phyloP scores from a whole-genome alignment of 2,888 invertebrate genomes.

The Rosalia funebris region DNA sequence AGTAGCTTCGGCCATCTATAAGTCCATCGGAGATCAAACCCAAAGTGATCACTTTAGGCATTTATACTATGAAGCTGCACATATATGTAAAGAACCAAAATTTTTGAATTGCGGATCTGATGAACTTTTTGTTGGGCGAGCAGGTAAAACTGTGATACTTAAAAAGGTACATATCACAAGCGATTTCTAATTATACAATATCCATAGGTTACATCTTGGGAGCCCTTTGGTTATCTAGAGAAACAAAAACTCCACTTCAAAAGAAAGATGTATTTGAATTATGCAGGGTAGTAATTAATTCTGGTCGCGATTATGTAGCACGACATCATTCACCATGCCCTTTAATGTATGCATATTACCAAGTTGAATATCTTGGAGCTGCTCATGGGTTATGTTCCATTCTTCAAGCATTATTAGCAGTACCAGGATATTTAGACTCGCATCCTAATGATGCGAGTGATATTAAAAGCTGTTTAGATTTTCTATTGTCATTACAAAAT shows the following conservation, averaged over 20 bases:
- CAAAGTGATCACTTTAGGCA: slow-evolving; percentile 56
- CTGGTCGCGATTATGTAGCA: slow-evolving; percentile 76
- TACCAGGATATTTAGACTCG: slow-evolving; percentile 67
- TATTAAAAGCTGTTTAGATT: slow-evolving; percentile 75
- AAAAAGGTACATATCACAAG: neutral
- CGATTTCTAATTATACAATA: neutral
- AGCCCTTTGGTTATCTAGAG: slow-evolving; percentile 75
- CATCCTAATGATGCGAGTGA: slow-evolving; percentile 68
- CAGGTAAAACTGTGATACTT: slow-evolving; percentile 65
- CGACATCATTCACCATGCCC: slow-evolving; percentile 71
- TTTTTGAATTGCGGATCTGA: slow-evolving; percentile 79
- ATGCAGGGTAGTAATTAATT: slow-evolving; percentile 75
- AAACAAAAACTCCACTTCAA: slow-evolving; percentile 65
- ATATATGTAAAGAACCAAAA: slow-evolving; percentile 65
- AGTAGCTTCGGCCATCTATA: slow-evolving; percentile 73
- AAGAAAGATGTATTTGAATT: slow-evolving; percentile 70
- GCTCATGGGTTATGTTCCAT: slow-evolving; percentile 77
- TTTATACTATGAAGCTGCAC: slow-evolving; percentile 62
- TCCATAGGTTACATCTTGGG: slow-evolving; percentile 76
- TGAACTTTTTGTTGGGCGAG: slow-evolving; percentile 86
- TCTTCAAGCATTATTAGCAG: slow-evolving; percentile 72
- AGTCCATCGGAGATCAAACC: slow-evolving; percentile 65
- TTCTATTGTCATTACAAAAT: slow-evolving; percentile 73
- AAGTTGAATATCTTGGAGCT: slow-evolving; percentile 76
- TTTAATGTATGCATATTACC: slow-evolving; percentile 82